Conservation (phyloP, 30 jellyfish, hydroid and myxozoan species). For the Aurelia aurita region DNA sequence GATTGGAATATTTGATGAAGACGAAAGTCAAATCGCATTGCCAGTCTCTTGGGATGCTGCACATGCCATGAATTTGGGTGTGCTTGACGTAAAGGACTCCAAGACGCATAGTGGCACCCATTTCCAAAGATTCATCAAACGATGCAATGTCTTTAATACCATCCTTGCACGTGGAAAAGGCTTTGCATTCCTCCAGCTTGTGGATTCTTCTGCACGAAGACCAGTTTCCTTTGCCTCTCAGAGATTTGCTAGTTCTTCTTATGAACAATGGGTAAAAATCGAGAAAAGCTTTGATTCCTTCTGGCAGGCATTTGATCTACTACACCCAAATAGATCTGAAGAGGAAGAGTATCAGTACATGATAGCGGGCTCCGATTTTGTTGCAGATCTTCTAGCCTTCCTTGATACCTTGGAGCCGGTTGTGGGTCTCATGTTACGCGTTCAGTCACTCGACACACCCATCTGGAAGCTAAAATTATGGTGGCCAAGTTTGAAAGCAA, state of each 20-base stretch:
- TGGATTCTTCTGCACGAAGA: slow-evolving; percentile 41
- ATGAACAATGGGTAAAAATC: slow-evolving; percentile 61
- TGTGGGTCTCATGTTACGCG: slow-evolving; percentile 48
- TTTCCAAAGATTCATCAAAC: background rate
- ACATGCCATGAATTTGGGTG: slow-evolving; percentile 46
- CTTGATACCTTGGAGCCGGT: slow-evolving; percentile 66
- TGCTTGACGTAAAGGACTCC: background rate
- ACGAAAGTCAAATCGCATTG: slow-evolving; percentile 20
- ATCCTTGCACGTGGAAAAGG: slow-evolving; percentile 32
- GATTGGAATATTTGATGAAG: slow-evolving; percentile 13
- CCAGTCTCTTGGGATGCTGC: slow-evolving; percentile 70
- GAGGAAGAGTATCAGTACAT: slow-evolving; percentile 70
- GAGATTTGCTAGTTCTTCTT: slow-evolving; percentile 58
- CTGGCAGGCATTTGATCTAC: slow-evolving; percentile 38
- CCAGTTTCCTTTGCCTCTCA: slow-evolving; percentile 60
- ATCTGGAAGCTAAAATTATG: slow-evolving; percentile 52
- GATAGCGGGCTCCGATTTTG: slow-evolving; percentile 66
- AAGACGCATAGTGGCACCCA: too few species aligned
- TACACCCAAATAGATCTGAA: slow-evolving; percentile 35
- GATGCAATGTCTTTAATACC: slow-evolving; percentile 36
- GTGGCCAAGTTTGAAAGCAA: slow-evolving; percentile 42
- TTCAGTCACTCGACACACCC: slow-evolving; percentile 41
- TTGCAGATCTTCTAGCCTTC: slow-evolving; percentile 24
- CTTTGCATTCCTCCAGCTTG: slow-evolving; percentile 38
- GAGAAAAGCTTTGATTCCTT: slow-evolving; percentile 39